phyloP scores from a whole-genome alignment of 2,888 invertebrate species.

The Synanthedon andrenaeformis region DNA sequence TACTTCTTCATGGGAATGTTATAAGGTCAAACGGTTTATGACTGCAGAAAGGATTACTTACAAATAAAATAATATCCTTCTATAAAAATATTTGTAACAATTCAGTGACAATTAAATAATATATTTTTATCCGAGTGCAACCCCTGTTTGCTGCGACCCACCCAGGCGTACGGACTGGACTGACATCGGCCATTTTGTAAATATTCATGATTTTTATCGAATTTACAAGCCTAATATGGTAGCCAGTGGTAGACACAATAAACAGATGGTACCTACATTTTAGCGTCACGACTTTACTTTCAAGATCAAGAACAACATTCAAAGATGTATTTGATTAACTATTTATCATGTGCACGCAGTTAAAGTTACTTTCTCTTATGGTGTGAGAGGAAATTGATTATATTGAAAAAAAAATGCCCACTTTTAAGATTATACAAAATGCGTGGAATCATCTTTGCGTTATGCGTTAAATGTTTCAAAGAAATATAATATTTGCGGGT shows the following conservation, averaged over 20 bases:
- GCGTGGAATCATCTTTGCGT: not conserved
- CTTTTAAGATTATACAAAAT: not conserved
- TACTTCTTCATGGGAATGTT: too few species aligned
- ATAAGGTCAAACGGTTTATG: too few species aligned
- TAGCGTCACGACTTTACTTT: constrained; percentile 15
- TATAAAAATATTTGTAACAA: too few species aligned
- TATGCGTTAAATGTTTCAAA: not conserved
- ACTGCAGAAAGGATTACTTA: too few species aligned
- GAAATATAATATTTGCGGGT: not conserved
- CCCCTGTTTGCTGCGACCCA: too few species aligned
- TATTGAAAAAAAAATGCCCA: not conserved
- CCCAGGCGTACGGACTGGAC: constrained; percentile 18
- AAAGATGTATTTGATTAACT: not conserved
- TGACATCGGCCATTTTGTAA: constrained; percentile 35
- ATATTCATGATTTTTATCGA: constrained; percentile 43
- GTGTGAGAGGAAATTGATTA: not conserved
- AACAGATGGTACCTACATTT: constrained; percentile 13
- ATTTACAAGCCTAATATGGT: constrained; percentile 21
- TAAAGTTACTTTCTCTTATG: not conserved
- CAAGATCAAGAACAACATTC: constrained; percentile 11
- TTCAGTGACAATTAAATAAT: too few species aligned
- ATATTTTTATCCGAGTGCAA: too few species aligned
- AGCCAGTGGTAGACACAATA: constrained; percentile 21
- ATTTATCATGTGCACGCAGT: not conserved
- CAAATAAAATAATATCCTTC: too few species aligned